A percentile compares a stretch with the other conserved stretches of the same genome.
phyloP scores from a whole-genome alignment of 2,113 vertebrate genomes.

The Chloebia gouldiae region DNA sequence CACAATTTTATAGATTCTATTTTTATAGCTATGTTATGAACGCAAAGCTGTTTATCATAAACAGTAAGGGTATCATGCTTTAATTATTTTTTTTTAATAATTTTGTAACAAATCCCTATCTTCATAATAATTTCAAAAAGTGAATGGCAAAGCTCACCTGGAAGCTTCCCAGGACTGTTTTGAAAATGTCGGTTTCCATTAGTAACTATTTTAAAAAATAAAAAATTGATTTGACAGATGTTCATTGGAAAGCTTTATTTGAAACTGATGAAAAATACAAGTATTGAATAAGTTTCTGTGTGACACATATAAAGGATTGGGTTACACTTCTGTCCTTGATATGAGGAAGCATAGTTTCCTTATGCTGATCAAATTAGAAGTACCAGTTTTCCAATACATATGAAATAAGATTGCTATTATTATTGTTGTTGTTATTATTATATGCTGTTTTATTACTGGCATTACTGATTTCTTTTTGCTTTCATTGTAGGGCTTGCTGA shows the following conservation, averaged over 20 bases:
- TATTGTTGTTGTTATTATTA: not conserved
- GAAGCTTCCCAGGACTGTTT: not conserved
- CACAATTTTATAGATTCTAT: not conserved
- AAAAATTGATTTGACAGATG: not conserved
- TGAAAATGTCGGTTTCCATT: not conserved
- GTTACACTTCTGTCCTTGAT: not conserved
- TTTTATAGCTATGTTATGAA: not conserved
- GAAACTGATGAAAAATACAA: not conserved
- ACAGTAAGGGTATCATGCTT: not conserved
- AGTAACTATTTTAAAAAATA: not conserved
- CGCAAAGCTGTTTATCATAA: not conserved
- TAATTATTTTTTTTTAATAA: not conserved
- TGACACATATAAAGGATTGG: not conserved
- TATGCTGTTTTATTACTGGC: not conserved
- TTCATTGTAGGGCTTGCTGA: constrained; percentile 81
- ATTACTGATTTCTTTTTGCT: not conserved
- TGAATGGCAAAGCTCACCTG: not conserved
- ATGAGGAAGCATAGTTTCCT: not conserved
- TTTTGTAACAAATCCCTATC: not conserved
- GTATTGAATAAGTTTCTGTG: not conserved
- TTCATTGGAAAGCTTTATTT: not conserved
- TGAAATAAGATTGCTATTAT: not conserved
- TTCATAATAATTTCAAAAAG: not conserved
- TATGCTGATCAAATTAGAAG: not conserved
- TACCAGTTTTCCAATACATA: not conserved